Evolutionary conservation across 2,888 invertebrate genomes (phyloP).

Genomic region (Sabatieria punctata): DNA sequence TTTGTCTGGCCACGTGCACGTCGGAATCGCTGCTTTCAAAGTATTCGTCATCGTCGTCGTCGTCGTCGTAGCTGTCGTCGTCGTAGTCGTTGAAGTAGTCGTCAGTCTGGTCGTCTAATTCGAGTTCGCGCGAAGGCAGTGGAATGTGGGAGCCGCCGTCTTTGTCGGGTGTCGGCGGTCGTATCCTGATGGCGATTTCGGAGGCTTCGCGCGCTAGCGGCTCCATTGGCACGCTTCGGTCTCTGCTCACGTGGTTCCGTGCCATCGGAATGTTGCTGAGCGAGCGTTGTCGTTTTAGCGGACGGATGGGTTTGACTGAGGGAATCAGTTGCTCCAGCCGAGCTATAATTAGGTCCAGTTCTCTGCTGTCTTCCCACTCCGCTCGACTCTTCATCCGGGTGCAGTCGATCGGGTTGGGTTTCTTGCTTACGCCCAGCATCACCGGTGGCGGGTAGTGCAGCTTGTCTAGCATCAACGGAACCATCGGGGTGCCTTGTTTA

Average conservation of each 20-base stretch:
- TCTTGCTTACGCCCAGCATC: not conserved
- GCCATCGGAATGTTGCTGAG: not conserved
- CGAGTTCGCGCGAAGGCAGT: not conserved
- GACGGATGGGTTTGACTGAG: not conserved
- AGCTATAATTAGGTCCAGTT: not conserved
- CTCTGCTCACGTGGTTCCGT: not conserved
- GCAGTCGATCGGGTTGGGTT: conserved; percentile 2
- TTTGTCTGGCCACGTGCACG: not conserved
- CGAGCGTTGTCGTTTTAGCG: not conserved
- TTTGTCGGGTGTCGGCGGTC: conserved; percentile 1
- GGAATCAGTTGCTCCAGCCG: conserved; percentile 1
- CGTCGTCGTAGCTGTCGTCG: not conserved
- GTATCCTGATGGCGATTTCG: conserved; percentile 2
- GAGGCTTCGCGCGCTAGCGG: conserved; percentile 5
- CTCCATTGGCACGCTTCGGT: not conserved
- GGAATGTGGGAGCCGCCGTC: conserved; percentile 1
- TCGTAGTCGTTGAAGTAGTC: not conserved
- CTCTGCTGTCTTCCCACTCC: not conserved
- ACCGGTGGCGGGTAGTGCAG: not conserved
- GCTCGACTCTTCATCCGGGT: not conserved
- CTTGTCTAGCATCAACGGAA: not conserved
- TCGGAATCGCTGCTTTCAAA: not conserved
- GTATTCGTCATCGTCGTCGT: not conserved
- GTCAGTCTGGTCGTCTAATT: not conserved
- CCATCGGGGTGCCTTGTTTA: not conserved